A percentile compares a stretch with the other conserved stretches of the same genome.
phyloP scores from a whole-genome alignment of 2,888 invertebrate genomes.

The Hemistola chrysoprasaria region DNA sequence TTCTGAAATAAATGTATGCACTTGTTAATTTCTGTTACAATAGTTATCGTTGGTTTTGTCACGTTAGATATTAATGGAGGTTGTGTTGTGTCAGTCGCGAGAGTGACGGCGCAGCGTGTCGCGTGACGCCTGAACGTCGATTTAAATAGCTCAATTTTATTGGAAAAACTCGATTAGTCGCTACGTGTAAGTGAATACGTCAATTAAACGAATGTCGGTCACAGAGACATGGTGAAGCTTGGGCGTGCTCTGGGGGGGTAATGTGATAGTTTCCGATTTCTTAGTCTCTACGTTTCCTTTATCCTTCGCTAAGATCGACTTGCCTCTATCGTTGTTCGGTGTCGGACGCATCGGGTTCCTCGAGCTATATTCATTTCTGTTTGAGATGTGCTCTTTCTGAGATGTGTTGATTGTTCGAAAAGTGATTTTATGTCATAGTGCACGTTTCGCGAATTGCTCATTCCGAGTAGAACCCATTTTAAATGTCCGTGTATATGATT shows the following conservation, averaged over 20 bases:
- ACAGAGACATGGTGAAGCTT: constrained; percentile 30
- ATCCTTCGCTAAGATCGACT: constrained; percentile 39
- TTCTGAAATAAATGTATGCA: too few species aligned
- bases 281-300: constrained; percentile 37
- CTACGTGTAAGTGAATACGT: constrained; percentile 74
- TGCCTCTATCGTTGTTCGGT: constrained; percentile 32
- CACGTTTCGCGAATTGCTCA: too few species aligned
- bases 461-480: too few species aligned
- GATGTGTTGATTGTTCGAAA: too few species aligned
- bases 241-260: constrained; percentile 49
- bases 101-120: constrained; percentile 43
- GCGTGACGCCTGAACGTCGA: constrained; percentile 59
- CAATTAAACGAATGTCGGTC: constrained; percentile 63
- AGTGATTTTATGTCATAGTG: too few species aligned
- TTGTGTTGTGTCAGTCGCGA: too few species aligned
- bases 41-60: too few species aligned
- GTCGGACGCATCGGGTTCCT: background rate
- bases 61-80: too few species aligned
- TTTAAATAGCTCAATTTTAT: constrained; percentile 79
- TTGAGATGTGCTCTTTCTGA: too few species aligned
- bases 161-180: constrained; percentile 62
- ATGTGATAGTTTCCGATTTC: constrained; percentile 38
- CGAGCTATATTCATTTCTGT: too few species aligned
- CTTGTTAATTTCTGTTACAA: too few species aligned
- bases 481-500: too few species aligned